Base-by-base conservation (phyloP, 2,113 vertebrate genomes). In the Aldabrachelys gigantea region DNA sequence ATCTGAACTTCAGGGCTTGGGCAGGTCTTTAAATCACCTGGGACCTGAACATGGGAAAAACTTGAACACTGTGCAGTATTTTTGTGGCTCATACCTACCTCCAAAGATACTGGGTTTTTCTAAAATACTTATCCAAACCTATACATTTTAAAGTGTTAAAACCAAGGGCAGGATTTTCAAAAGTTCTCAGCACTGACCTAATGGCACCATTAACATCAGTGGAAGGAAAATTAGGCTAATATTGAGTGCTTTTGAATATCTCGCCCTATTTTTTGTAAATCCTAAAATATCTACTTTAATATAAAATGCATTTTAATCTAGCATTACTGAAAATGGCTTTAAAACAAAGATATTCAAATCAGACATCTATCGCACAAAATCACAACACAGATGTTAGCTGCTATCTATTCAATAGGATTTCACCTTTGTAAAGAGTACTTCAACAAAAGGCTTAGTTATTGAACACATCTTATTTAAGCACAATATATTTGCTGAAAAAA, bases 1-100 rank as follows among this genome's bases (percentile, higher is more conserved):
- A 56, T 56, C 22, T 56, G 56, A 57, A 57, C 24, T 57, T 57
- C 56, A 57, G 8, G 56, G 56, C 56, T 57, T 57, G 24, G 10
- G 56, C 24, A 25, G 56, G 27, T 57, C 10, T 57, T 24, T 57
- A 80, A 25, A 3, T 49, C 25, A 8, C 1, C 88, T 87, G 83
- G 17, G 29, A 65, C 81, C 9, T 75, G 10, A 94, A 89, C 2
- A 75, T 22, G 29, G 89, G 57, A 96, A 69, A 69, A 69, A n/a
- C n/a, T 21, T 69, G 65, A 69, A n/a, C 35, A 65, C 14, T 11
- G 17, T 35, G 31, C 17, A 17, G 8, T 69, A n/a, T 69, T 69
- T 69, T 35, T 69, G 35, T 8, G 6, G 17, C 65, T 69, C 35
- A 69, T 35, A 69, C 19, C 65, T 10, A 38, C 14, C 17, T 69